phyloP scores from a whole-genome alignment of 1,140 invertebrate genomes.

The Drosophila nasuta region DNA sequence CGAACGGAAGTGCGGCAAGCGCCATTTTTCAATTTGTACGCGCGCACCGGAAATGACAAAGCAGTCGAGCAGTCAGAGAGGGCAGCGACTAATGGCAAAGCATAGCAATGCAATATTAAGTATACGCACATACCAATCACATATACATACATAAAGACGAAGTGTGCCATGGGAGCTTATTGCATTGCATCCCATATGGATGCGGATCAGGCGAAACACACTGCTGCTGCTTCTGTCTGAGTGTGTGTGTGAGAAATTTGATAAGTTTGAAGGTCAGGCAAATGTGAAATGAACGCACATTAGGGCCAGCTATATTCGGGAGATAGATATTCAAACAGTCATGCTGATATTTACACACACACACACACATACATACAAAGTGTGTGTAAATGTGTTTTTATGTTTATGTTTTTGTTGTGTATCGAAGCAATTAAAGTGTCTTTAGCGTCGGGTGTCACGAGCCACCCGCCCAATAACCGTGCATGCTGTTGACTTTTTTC shows the following conservation, averaged over 20 bases:
- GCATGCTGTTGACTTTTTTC: slow-evolving; percentile 43
- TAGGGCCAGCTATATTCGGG: slow-evolving; percentile 56
- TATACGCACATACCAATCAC: neutral
- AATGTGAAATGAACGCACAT: slow-evolving; percentile 72
- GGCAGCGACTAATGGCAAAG: slow-evolving; percentile 25
- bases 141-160: neutral
- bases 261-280: slow-evolving; percentile 68
- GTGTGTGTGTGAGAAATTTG: slow-evolving; percentile 50
- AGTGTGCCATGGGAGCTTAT: slow-evolving; percentile 38
- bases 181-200: slow-evolving; percentile 55
- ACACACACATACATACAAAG: neutral
- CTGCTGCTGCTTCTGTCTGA: neutral
- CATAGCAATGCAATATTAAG: slow-evolving; percentile 15
- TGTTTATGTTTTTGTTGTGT: slow-evolving; percentile 21
- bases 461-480: slow-evolving; percentile 2
- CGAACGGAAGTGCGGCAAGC: slow-evolving; percentile 70
- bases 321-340: slow-evolving; percentile 13
- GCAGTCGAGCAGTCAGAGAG: slow-evolving; percentile 16
- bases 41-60: slow-evolving; percentile 67
- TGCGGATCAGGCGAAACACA: slow-evolving; percentile 19
- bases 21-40: slow-evolving; percentile 77
- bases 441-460: slow-evolving; percentile 58
- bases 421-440: slow-evolving; percentile 78
- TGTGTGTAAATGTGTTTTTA: slow-evolving; percentile 5
- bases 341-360: slow-evolving; percentile 28